Conservation (phyloP, 2,797 vertebrate genomes). For the Sebastes trivittatus region DNA sequence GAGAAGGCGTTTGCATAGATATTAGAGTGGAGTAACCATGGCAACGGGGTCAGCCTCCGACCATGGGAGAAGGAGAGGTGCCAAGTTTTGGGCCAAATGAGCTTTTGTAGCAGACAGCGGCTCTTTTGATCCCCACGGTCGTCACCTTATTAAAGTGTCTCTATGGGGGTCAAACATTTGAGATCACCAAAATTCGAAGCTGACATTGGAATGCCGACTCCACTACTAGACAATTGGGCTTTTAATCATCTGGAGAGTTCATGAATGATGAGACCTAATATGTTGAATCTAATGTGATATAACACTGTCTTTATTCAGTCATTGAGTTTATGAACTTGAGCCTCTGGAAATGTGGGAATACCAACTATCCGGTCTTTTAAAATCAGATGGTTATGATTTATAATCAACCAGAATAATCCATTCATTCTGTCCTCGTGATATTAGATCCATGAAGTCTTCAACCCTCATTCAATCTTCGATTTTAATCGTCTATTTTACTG, state of each 20-base stretch:
- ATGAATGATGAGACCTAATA: conserved; percentile 3
- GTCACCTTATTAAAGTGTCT: conserved; percentile 48
- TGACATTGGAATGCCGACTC: conserved; percentile 11
- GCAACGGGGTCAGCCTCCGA: conserved; percentile 58
- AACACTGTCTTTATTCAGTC: background rate
- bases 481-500: background rate
- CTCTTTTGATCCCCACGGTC: conserved; percentile 51
- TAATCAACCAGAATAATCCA: background rate
- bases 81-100: conserved; percentile 61
- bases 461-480: background rate
- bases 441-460: background rate
- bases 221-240: background rate
- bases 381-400: background rate
- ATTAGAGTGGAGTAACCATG: conserved; percentile 62
- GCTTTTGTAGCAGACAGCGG: conserved; percentile 45
- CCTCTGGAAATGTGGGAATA: background rate
- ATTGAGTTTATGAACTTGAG: background rate
- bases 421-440: background rate
- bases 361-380: background rate
- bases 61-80: conserved; percentile 57
- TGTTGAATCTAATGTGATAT: background rate
- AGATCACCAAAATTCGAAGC: background rate
- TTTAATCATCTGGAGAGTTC: conserved; percentile 6
- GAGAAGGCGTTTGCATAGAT: conserved; percentile 55
- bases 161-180: conserved; percentile 14